Conservation (phyloP, 2,797 vertebrate genomes). For the Parauchenoglanis ngamensis region DNA sequence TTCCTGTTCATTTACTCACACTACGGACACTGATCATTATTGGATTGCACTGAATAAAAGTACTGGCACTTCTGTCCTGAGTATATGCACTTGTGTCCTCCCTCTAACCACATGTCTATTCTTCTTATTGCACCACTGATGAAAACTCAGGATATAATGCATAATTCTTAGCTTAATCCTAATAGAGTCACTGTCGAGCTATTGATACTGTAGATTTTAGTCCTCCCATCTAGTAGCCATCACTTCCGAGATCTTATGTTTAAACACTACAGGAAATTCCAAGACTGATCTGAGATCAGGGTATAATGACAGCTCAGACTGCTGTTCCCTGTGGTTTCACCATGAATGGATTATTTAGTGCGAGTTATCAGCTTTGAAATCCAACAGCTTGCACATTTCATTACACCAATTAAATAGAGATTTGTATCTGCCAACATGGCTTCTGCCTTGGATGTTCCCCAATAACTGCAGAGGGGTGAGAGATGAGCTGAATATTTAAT, state of each 20-base stretch:
- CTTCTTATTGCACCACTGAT: background rate
- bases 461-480: constrained; percentile 27
- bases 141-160: no score
- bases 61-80: background rate
- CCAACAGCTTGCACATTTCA: constrained; percentile 71
- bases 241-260: background rate
- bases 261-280: background rate
- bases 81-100: background rate
- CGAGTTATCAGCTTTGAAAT: constrained; percentile 65
- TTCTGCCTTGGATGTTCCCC: constrained; percentile 19
- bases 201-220: background rate
- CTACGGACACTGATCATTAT: background rate
- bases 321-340: constrained; percentile 49
- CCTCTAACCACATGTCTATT: background rate
- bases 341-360: constrained; percentile 65
- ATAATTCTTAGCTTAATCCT: no score
- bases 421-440: constrained; percentile 57
- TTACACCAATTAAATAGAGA: constrained; percentile 74
- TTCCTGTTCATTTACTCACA: background rate
- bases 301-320: constrained; percentile 17
- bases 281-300: constrained; percentile 14
- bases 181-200: background rate
- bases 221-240: background rate
- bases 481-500: constrained; percentile 28
- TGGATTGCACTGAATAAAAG: background rate